These are phyloP conservation scores for Phymastichus coffea DNA, from an alignment of 1,140 invertebrate genomes.

Conservation along the genomic window DNA sequence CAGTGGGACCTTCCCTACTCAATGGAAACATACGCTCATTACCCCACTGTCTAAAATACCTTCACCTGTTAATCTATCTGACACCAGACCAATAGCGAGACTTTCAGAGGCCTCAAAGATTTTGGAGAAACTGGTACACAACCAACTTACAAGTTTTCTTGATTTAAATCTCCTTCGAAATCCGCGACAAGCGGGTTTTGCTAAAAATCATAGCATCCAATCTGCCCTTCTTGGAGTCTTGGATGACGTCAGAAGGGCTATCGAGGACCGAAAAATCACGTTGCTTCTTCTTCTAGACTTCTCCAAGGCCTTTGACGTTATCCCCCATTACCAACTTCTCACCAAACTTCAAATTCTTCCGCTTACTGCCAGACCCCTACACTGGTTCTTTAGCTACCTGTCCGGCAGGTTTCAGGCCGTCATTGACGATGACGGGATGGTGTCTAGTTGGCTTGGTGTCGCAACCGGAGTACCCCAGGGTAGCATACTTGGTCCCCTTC, in stretches of 20 bases:
- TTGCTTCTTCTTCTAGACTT: neutral
- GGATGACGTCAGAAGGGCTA: neutral
- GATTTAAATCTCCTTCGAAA: neutral
- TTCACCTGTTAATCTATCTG: neutral
- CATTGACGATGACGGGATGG: neutral
- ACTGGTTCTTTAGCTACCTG: neutral
- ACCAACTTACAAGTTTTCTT: neutral
- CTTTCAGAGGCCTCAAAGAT: constrained; percentile 5
- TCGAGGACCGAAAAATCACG: neutral
- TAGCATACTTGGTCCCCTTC: neutral
- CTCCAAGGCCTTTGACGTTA: neutral
- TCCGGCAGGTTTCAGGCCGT: neutral
- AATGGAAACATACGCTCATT: neutral
- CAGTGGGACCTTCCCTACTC: neutral
- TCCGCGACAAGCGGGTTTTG: constrained; percentile 28
- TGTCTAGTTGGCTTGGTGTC: neutral
- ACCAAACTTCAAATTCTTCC: neutral
- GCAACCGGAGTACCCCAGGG: neutral
- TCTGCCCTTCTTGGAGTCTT: neutral
- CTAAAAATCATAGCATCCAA: neutral
- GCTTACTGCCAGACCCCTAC: neutral
- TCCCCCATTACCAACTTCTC: neutral
- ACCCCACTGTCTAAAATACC: neutral
- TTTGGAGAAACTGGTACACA: neutral
- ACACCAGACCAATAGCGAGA: constrained; percentile 5